A percentile compares a stretch with the other conserved stretches of the same genome.
These are phyloP conservation scores for Aethina tumida DNA, from an alignment of 1,140 invertebrate genomes.

Conservation along the genomic window DNA sequence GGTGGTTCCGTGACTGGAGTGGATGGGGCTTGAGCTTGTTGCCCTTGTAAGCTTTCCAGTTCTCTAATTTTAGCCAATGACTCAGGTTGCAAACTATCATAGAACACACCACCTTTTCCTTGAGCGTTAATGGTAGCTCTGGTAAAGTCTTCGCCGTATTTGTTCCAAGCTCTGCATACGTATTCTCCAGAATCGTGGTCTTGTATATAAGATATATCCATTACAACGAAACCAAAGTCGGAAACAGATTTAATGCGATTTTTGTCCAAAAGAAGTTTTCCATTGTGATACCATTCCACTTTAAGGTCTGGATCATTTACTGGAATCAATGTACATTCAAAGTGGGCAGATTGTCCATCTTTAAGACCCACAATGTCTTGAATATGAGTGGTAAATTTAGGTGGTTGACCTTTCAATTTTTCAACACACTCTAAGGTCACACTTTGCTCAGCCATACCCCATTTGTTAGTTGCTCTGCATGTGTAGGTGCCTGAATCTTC, in stretches of 20 bases:
- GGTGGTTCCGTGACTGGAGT: conserved; percentile 70
- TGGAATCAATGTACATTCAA: conserved; percentile 84
- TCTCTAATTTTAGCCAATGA: conserved; percentile 83
- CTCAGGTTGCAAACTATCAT: conserved; percentile 89
- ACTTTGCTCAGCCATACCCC: conserved; percentile 77
- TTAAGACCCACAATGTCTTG: conserved; percentile 75
- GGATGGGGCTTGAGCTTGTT: conserved; percentile 49
- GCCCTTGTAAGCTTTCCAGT: conserved; percentile 64
- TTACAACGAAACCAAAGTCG: conserved; percentile 91
- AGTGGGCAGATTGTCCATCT: conserved; percentile 86
- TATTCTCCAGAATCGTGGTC: conserved; percentile 90
- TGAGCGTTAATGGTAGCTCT: conserved; percentile 72
- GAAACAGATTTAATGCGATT: conserved; percentile 89
- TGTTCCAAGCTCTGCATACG: conserved; percentile 79
- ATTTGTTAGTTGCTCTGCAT: conserved; percentile 80
- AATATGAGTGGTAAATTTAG: conserved; percentile 80
- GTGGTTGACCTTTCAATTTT: conserved; percentile 73
- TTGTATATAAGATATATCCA: conserved; percentile 91
- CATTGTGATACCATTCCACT: conserved; percentile 95
- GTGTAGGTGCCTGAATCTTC: conserved; percentile 81
- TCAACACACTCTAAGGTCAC: conserved; percentile 76
- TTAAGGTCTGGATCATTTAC: conserved; percentile 89
- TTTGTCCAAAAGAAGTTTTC: conserved; percentile 74
- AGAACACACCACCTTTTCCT: conserved; percentile 80
- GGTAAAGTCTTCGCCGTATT: conserved; percentile 83